These are phyloP conservation scores for Pachyseris speciosa DNA, from an alignment of 64 coral and sea anemone genomes.

Conservation along the genomic window DNA sequence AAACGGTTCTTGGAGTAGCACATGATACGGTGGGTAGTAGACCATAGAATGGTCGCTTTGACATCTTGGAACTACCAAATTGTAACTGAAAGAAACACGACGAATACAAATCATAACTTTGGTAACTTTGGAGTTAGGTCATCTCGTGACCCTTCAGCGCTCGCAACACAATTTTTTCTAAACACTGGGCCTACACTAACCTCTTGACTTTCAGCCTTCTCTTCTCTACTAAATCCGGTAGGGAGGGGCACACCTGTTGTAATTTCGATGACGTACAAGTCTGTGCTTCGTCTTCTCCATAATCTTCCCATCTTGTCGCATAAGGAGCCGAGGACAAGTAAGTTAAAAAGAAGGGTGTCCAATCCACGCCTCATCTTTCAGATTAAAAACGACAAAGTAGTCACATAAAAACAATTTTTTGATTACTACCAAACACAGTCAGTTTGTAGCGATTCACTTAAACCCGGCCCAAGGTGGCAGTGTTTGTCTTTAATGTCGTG, in stretches of 20 bases:
- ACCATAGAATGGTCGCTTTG: conserved; percentile 7
- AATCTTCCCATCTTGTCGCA: conserved; percentile 65
- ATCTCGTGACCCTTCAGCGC: too few species aligned
- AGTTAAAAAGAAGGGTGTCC: conserved; percentile 79
- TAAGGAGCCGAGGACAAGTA: conserved; percentile 68
- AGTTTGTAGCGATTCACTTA: too few species aligned
- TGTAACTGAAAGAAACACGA: not conserved
- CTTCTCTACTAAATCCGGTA: conserved; percentile 20
- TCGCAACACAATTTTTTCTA: not conserved
- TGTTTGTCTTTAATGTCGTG: too few species aligned
- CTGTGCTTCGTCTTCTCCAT: conserved; percentile 80
- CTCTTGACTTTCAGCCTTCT: not conserved
- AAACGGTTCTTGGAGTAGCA: conserved; percentile 39
- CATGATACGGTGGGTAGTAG: conserved; percentile 61
- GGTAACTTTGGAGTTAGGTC: not conserved
- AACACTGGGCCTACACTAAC: not conserved
- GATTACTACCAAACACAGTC: too few species aligned
- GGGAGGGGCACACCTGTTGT: conserved; percentile 17
- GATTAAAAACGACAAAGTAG: not conserved
- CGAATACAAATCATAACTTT: too few species aligned
- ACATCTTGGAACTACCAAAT: not conserved
- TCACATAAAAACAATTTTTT: too few species aligned
- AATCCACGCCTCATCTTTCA: conserved; percentile 69
- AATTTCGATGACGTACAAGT: conserved; percentile 89
- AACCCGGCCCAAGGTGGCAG: too few species aligned